phyloP scores from a whole-genome alignment of 2,888 invertebrate genomes.

The Anarsia innoxiella region DNA sequence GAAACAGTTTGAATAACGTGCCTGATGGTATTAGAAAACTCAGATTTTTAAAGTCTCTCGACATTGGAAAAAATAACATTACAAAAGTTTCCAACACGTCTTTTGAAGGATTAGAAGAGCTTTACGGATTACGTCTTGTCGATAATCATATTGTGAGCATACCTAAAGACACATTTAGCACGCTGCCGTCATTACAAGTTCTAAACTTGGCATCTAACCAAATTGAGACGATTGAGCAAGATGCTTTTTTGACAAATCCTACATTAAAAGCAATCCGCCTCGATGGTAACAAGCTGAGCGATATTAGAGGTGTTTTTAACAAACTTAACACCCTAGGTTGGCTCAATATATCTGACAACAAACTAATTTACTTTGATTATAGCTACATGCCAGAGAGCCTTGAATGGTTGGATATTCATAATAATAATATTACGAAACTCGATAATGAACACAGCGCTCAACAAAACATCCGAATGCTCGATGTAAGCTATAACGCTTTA shows the following conservation, averaged over 20 bases:
- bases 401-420: conserved; percentile 87
- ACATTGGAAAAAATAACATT: conserved; percentile 87
- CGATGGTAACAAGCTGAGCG: conserved; percentile 84
- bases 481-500: conserved; percentile 84
- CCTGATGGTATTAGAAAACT: conserved; percentile 81
- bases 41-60: conserved; percentile 82
- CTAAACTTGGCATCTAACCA: conserved; percentile 87
- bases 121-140: conserved; percentile 85
- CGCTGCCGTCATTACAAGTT: conserved; percentile 82
- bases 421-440: conserved; percentile 83
- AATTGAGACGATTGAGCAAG: conserved; percentile 83
- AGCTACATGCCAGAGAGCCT: conserved; percentile 83
- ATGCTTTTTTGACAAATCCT: conserved; percentile 83
- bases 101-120: conserved; percentile 82
- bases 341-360: conserved; percentile 88
- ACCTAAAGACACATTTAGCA: conserved; percentile 82
- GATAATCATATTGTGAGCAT: conserved; percentile 85
- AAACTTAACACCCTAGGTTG: conserved; percentile 83
- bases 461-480: conserved; percentile 82
- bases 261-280: conserved; percentile 83
- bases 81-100: conserved; percentile 81
- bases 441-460: conserved; percentile 82
- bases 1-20: conserved; percentile 79
- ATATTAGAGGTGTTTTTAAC: conserved; percentile 85
- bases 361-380: conserved; percentile 85